Evolutionary conservation across 2,113 vertebrate genomes (phyloP).

Genomic region (Acrocephalus kingi): DNA sequence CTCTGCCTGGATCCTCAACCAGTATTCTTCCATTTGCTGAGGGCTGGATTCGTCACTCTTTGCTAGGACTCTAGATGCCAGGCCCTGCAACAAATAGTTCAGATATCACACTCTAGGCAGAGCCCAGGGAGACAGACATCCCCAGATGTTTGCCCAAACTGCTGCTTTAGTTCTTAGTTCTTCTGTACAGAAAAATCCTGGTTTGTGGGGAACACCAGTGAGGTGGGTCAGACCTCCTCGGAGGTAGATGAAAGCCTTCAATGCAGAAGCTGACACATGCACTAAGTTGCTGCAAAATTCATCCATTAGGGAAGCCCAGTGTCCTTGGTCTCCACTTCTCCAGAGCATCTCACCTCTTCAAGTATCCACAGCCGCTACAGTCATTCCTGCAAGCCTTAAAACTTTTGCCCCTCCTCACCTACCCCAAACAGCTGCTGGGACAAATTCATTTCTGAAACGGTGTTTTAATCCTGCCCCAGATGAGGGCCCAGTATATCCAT

Average conservation of each 20-base stretch:
- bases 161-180: not conserved
- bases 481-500: not conserved
- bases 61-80: not conserved
- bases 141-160: not conserved
- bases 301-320: not conserved
- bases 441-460: not conserved
- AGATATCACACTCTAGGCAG: not conserved
- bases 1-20: not conserved
- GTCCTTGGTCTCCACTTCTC: not conserved
- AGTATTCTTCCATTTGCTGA: not conserved
- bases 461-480: not conserved
- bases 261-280: fast-evolving
- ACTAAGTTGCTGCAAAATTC: not conserved
- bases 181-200: not conserved
- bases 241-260: not conserved
- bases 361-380: fast-evolving
- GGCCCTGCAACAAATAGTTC: not conserved
- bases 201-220: not conserved
- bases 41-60: not conserved
- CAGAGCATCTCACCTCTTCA: not conserved
- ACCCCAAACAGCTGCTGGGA: not conserved
- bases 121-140: not conserved
- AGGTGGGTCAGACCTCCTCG: not conserved
- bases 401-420: not conserved
- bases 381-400: not conserved